phyloP scores from a whole-genome alignment of 2,888 invertebrate species.

The Synanthedon vespiformis region DNA sequence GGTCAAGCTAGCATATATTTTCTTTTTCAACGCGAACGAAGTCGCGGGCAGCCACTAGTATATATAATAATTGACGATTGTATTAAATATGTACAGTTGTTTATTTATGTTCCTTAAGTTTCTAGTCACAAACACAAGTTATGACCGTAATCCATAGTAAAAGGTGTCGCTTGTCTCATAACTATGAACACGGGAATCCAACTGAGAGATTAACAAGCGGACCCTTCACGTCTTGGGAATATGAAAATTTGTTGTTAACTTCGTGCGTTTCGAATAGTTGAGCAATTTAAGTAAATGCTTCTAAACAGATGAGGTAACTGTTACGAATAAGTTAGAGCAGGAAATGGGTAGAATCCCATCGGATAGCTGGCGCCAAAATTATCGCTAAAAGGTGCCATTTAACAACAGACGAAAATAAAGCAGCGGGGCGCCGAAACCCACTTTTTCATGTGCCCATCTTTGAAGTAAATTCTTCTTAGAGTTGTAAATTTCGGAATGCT shows the following conservation, averaged over 20 bases:
- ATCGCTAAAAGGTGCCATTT: not conserved
- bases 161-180: constrained; percentile 6
- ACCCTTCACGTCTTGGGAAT: constrained; percentile 4
- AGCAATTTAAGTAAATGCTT: constrained; percentile 6
- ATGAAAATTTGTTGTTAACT: constrained; percentile 3
- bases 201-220: constrained; percentile 4
- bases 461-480: not conserved
- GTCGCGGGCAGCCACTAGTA: no score
- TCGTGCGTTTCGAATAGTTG: constrained; percentile 6
- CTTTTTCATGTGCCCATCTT: not conserved
- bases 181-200: constrained; percentile 1
- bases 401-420: not conserved
- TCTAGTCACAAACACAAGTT: not conserved
- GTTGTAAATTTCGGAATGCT: not conserved
- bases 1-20: no score
- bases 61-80: not conserved
- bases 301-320: constrained; percentile 1
- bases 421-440: no score
- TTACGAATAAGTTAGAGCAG: not conserved
- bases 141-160: constrained; percentile 1
- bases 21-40: no score
- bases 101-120: not conserved
- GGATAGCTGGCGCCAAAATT: not conserved
- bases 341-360: not conserved
- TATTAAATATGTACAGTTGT: not conserved